These are phyloP conservation scores for Baccha elongata DNA, from an alignment of 2,888 invertebrate genomes.

Conservation along the genomic window DNA sequence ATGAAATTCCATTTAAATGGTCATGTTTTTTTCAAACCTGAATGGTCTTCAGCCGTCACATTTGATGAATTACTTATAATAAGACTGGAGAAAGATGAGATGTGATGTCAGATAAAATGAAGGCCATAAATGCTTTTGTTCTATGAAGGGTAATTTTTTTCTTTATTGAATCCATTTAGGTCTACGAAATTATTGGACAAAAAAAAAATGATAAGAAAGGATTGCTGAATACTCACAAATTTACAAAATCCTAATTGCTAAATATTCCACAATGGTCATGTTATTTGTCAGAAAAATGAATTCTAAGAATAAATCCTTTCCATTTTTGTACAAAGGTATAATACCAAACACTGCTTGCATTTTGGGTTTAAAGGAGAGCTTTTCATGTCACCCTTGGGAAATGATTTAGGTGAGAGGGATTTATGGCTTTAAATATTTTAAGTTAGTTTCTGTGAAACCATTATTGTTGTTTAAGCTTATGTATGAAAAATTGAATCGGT, in stretches of 20 bases:
- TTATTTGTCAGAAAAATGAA: neutral
- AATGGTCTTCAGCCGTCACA: neutral
- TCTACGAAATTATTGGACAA: neutral
- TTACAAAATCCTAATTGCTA: constrained; percentile 16
- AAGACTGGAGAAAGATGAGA: neutral
- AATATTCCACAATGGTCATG: constrained; percentile 8
- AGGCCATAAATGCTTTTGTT: too few relatives aligned
- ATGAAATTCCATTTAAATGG: constrained; percentile 27
- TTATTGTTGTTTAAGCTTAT: neutral
- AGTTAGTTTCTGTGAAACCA: neutral
- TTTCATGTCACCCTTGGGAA: constrained; percentile 6
- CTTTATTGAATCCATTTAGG: constrained; percentile 21
- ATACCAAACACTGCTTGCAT: neutral
- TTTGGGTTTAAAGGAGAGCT: neutral
- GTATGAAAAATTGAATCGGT: neutral
- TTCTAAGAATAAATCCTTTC: neutral
- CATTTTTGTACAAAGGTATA: too few relatives aligned
- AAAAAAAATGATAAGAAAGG: neutral
- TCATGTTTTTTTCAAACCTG: too few relatives aligned
- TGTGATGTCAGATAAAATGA: neutral
- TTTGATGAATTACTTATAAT: constrained; percentile 33
- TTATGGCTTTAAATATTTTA: constrained; percentile 18
- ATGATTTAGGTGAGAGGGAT: neutral
- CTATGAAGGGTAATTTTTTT: neutral
- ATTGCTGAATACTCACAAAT: neutral